Evolutionary conservation across 2,888 invertebrate species (phyloP), one percentile per base, ranked within the genome.

Genomic region (Tipula vernalis): DNA sequence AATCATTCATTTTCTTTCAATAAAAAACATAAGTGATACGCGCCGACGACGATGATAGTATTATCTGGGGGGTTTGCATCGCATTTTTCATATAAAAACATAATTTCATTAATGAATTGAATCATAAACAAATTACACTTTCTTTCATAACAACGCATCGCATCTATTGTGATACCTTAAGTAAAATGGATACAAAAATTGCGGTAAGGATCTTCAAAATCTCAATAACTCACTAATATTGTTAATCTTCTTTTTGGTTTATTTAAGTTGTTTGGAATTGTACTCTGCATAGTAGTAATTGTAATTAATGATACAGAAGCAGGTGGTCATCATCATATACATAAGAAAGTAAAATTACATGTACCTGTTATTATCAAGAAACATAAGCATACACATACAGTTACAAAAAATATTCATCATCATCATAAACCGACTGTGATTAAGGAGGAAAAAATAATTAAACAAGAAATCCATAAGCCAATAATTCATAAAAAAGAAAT

Each of bases 381-480:
- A 83, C 91, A 91, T 88, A 91, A 91, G 87, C 91, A 91, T 88
- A 90, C 91, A 0, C 91, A 91, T 83, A 91, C 91, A 1, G 89
- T 91, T 28, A 89, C 91, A 2, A 91, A 91, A 87, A 91, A 91
- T 87, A 89, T 91, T 18, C 91, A 91, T 88, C 91, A 91, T 88
- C 91, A 91, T 88, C 91, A 91, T 88, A 91, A 91, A 88, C 91
- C 91, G 44, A 90, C 91, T 87, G 89, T 91, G 15, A 89, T 91
- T n/a, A 91, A 91, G 88, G 91, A 91, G 88, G 91, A 91, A 87
- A 91, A 91, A 88, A 89, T 91, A 18, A 90, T 91, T 39, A 90
- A 91, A 83, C 90, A 91, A 83, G 91, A 91, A 88, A 89, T 91
- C 86, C 87, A 88, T 86, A 90, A 90, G 87, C 91, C 91, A 84